phyloP scores from a whole-genome alignment of 2,113 vertebrate genomes.

The Periophthalmodon schlosseri region DNA sequence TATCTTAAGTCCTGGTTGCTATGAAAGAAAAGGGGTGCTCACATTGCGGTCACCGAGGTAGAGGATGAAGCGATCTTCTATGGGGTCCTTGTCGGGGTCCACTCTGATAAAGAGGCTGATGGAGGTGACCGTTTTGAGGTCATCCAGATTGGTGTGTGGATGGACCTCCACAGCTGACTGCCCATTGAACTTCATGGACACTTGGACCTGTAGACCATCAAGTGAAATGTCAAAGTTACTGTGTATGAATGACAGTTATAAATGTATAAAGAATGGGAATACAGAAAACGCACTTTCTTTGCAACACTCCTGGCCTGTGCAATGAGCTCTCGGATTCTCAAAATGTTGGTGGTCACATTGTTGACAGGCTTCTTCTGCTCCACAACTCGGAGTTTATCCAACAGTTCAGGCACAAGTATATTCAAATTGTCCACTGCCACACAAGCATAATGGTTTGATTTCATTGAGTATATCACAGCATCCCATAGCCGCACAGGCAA shows the following conservation, averaged over 20 bases:
- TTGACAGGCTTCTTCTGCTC: slow-evolving; percentile 90
- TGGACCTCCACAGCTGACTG: slow-evolving; percentile 90
- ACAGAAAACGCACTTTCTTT: slow-evolving; percentile 83
- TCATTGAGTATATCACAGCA: neutral
- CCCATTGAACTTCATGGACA: slow-evolving; percentile 95
- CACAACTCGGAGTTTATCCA: slow-evolving; percentile 86
- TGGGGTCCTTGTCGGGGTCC: slow-evolving; percentile 76
- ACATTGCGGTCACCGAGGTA: slow-evolving; percentile 93
- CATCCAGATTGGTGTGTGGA: slow-evolving; percentile 84
- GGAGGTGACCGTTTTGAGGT: slow-evolving; percentile 90
- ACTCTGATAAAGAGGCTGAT: slow-evolving; percentile 90
- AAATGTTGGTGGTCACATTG: slow-evolving; percentile 92
- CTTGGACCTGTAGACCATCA: slow-evolving; percentile 83
- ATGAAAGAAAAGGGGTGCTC: slow-evolving; percentile 58
- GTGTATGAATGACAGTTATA: neutral
- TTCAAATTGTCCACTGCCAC: slow-evolving; percentile 84
- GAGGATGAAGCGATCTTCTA: slow-evolving; percentile 88
- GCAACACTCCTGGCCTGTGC: slow-evolving; percentile 95
- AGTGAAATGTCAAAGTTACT: neutral
- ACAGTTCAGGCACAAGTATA: slow-evolving; percentile 85
- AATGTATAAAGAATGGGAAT: neutral
- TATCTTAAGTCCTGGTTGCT: neutral
- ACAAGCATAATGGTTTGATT: neutral
- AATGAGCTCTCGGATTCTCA: slow-evolving; percentile 90
- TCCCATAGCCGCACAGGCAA: neutral